Evolutionary conservation across 2,797 vertebrate genomes (phyloP), one percentile per base, ranked within the genome.

Genomic region (Coluber constrictor): DNA sequence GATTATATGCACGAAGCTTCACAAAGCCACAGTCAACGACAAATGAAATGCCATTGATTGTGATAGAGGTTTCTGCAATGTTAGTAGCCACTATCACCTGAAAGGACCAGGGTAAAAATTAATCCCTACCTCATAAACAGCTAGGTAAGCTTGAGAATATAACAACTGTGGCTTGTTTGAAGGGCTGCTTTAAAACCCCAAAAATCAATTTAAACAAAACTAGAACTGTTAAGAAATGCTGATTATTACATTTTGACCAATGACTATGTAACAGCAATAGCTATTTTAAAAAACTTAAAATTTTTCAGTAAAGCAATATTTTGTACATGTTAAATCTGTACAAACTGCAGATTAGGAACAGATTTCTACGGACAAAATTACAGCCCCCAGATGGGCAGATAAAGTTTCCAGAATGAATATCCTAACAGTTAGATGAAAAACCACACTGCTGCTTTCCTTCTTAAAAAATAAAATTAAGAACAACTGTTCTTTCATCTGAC

Each of bases 11-110:
- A 1, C 99, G 98, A 90, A 99, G 98, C 96, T 99, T 99, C 94
- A 99, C 98, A 66, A 99, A 99, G 1, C 99, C 99, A 90, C 99
- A 99, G 96, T 99, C 99, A 3, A 99, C 99, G 91, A 99, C 99
- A 1, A 98, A 99, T 0, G 98, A 96, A 0, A 99, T 93, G 2
- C 99, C 99, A 0, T 98, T 99, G 63, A 99, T 98, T 0, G 99
- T 99, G 96, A 99, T 98, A 94, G 99, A 99, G 4, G 99, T 99
- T 97, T 99, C 99, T 0, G 99, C 99, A 57, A 99, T 98, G 94
- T 99, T 99, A 23, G 99, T 99, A 74, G 99, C 99, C 13, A 99
- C 99, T 32, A 99, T 98, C 96, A 99, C 98, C 99, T 99, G 96
- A 57, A 90, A 61, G 55, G 0, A 94, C 0, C 55, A 23, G 66